Evolutionary conservation across 2,797 vertebrate species (phyloP).

Genomic region (Dicrostonyx torquatus): DNA sequence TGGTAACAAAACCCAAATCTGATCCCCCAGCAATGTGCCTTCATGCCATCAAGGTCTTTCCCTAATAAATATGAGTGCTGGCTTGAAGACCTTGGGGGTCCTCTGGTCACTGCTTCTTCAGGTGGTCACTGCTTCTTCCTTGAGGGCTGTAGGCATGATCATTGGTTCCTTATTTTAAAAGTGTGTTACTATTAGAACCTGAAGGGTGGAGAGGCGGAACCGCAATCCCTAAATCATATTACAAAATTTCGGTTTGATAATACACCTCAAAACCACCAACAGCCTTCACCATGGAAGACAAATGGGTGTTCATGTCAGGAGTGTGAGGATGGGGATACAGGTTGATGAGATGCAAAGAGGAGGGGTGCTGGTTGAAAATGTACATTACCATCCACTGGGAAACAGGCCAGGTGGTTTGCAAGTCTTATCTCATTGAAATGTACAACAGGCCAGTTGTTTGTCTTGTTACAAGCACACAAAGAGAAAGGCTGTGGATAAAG

Average conservation of each 20-base stretch:
- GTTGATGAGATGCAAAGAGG: background rate
- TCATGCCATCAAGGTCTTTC: background rate
- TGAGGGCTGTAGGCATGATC: background rate
- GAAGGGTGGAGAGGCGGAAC: background rate
- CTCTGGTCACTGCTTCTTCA: background rate
- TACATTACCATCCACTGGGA: too few relatives aligned
- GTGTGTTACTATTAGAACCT: background rate
- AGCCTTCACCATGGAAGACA: background rate
- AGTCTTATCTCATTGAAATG: background rate
- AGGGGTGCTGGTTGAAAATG: background rate
- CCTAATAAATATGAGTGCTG: background rate
- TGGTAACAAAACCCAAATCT: slow-evolving; percentile 26
- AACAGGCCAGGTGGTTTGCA: background rate
- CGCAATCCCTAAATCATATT: background rate
- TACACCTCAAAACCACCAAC: background rate
- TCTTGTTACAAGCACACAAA: background rate
- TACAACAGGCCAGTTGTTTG: background rate
- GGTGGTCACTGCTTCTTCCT: background rate
- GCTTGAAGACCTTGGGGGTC: background rate
- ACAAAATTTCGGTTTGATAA: background rate
- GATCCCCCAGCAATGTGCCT: background rate
- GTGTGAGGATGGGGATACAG: background rate
- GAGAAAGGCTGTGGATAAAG: background rate
- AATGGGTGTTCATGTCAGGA: rapidly evolving
- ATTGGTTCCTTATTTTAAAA: background rate